Evolutionary conservation across 1,140 invertebrate genomes (phyloP).

Genomic region (Ceratosolen fusciceps): DNA sequence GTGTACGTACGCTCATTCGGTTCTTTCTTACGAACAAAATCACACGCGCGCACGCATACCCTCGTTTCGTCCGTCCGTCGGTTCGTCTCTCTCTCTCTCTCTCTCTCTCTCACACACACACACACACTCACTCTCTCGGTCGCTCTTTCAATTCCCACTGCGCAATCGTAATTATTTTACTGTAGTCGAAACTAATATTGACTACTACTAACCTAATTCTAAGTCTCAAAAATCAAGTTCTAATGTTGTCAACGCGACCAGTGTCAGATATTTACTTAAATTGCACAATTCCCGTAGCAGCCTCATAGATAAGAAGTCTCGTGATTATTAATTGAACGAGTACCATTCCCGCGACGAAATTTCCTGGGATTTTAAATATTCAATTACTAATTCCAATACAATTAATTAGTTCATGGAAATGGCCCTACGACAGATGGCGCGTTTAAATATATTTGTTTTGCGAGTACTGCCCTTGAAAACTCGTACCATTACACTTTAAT

Average conservation of each 20-base stretch:
- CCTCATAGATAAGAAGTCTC: no score
- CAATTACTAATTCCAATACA: no score
- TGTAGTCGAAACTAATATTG: neutral
- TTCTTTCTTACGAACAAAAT: neutral
- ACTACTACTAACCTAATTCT: slow-evolving; percentile 64
- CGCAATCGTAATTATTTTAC: neutral
- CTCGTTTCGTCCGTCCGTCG: neutral
- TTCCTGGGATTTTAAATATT: no score
- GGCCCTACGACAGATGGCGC: no score
- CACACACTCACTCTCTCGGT: neutral
- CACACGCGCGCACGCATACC: neutral
- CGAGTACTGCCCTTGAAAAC: no score
- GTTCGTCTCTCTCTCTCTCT: neutral
- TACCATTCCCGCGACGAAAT: no score
- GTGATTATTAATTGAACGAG: no score
- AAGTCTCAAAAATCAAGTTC: slow-evolving; percentile 55
- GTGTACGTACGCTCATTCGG: neutral
- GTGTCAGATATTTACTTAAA: no score
- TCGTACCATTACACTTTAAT: no score
- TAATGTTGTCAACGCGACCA: slow-evolving; percentile 37
- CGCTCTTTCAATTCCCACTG: neutral
- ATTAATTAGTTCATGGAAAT: no score
- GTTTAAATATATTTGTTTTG: no score
- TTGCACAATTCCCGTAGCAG: no score
- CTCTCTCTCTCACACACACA: neutral